Evolutionary conservation across 2,888 invertebrate genomes (phyloP), one percentile per base, ranked within the genome.

Genomic region (Drosophila tripunctata): DNA sequence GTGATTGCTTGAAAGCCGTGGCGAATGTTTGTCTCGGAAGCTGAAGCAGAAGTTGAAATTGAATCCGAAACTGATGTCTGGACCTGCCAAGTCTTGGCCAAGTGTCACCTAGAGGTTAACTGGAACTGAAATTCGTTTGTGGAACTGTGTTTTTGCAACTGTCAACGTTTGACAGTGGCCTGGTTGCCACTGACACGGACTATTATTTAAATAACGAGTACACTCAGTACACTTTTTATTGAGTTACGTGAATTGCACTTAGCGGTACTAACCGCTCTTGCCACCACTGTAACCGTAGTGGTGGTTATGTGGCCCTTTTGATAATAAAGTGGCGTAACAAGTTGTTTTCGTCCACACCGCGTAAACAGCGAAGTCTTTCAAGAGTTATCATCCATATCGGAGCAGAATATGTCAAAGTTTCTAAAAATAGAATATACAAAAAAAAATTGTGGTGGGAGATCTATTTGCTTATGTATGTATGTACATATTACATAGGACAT

Each of bases 21-120:
- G 15, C 40, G 22, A 41, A 24, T 33, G 36, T 24, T 54, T 41
- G 30, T 52, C 36, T 15, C 10, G 41, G 40, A 35, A 30, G 35
- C 41, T 14, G 12, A 21, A 19, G 4, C 51, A 21, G 21, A 30
- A 14, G 15, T 30, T 17, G 35, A 8, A 22, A 12, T 27, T 14
- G 14, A n/a, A 24, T 17, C 27, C 4, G 51, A n/a, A 24, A 22
- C 27, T 5, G 51, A 27, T 27, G n/a, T n/a, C n/a, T n/a, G n/a
- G 15, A 10, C 21, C 22, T 19, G 22, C 33, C 27, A 27, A 27
- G 33, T 30, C 44, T 12, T 43, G 27, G 50, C 50, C 67, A 67
- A 57, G 65, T 81, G 81, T 80, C 79, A 80, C 80, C 80, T 85
- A 85, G 75, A 70, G 62, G 54, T 41, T 60, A 60, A 60, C 56